These are phyloP conservation scores for Danionella dracula DNA, from an alignment of 2,797 vertebrate genomes.

Conservation along the genomic window DNA sequence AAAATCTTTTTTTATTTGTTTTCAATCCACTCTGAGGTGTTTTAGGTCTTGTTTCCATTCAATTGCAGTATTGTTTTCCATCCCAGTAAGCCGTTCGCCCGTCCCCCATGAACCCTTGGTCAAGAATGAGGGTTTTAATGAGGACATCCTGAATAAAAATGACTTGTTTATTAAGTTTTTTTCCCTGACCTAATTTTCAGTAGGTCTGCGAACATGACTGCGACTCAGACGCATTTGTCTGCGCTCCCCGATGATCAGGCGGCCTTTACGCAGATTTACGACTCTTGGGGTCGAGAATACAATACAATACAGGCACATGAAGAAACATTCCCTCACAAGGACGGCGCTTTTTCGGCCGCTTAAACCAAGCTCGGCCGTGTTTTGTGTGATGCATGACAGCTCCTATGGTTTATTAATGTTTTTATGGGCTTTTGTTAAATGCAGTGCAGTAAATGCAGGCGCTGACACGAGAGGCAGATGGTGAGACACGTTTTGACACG, in stretches of 20 bases:
- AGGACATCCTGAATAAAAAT: background rate
- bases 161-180: conserved; percentile 3
- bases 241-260: conserved; percentile 5
- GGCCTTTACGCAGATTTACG: conserved; percentile 30
- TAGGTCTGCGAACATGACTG: background rate
- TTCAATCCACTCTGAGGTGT: background rate
- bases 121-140: background rate
- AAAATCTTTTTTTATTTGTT: too few relatives aligned
- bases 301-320: background rate
- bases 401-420: conserved; percentile 10
- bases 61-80: background rate
- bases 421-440: background rate
- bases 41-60: background rate
- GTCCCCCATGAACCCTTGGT: background rate
- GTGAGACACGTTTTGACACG: background rate
- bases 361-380: background rate
- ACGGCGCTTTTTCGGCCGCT: background rate
- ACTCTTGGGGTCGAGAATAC: conserved; percentile 6
- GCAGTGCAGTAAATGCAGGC: background rate
- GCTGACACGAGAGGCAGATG: conserved; percentile 1
- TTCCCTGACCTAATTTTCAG: conserved; percentile 6
- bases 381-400: background rate
- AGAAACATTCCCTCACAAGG: conserved; percentile 16
- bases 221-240: conserved; percentile 20
- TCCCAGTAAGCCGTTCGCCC: background rate